Percentiles rank a stretch among this genome's conserved stretches.
Evolutionary conservation across 2,797 vertebrate species (phyloP).

Genomic region (Syngnathus rostellatus): DNA sequence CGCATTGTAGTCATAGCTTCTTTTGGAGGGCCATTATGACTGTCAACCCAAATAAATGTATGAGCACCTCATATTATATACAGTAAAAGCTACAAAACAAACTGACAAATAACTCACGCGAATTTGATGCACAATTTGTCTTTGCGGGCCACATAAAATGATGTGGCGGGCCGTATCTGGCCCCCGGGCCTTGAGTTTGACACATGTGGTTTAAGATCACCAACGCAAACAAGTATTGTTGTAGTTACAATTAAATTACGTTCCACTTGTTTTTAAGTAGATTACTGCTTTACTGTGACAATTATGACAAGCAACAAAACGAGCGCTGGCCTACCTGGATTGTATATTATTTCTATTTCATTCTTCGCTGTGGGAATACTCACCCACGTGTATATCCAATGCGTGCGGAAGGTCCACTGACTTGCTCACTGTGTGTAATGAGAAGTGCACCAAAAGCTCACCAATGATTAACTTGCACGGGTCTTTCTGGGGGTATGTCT

Average conservation of each 20-base stretch:
- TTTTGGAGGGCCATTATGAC: too few species aligned
- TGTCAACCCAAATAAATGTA: too few species aligned
- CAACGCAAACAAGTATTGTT: not conserved
- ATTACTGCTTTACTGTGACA: not conserved
- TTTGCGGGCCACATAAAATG: too few species aligned
- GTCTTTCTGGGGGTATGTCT: not conserved
- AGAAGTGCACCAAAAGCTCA: not conserved
- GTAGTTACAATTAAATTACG: not conserved
- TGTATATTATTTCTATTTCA: not conserved
- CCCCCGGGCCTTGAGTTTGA: too few species aligned
- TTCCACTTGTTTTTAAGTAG: not conserved
- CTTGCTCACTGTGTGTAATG: not conserved
- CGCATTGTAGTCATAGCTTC: too few species aligned
- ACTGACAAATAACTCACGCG: too few species aligned
- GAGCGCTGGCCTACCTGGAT: not conserved
- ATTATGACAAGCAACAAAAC: not conserved
- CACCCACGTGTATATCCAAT: slow-evolving; percentile 10
- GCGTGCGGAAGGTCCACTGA: slow-evolving; percentile 1
- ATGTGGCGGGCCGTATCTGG: too few species aligned
- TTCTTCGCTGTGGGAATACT: not conserved
- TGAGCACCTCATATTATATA: too few species aligned
- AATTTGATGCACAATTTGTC: too few species aligned
- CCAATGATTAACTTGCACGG: slow-evolving; percentile 41
- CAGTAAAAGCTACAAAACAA: too few species aligned
- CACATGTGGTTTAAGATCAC: not conserved